Base-by-base conservation (phyloP, 2,797 vertebrate species). In the Enteromius afrohamiltoni region DNA sequence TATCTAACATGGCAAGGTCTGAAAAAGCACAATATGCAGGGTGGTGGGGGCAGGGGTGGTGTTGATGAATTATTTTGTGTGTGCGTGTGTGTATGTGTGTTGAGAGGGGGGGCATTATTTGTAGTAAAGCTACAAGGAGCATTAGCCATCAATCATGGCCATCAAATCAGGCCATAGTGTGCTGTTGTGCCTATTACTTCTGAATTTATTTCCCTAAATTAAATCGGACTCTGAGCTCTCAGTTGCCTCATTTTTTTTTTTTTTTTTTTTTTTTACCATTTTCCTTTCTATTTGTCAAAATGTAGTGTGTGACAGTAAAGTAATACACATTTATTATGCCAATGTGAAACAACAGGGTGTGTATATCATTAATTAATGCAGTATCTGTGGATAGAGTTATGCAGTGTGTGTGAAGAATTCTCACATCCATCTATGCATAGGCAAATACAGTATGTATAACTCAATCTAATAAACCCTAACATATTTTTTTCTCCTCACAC, bases 181-280 rank as follows among this genome's bases (percentile, higher is more conserved):
- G 93, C 92, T 94, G 94, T 95, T 93, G 91, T 88, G 91, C 93
- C 94, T 93, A 94, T 95, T 94, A 95, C 93, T 80, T 89, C 92
- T 93, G 93, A 94, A 95, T 94, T 93, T 92, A 95, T 95, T 95
- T 95, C 90, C 93, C 93, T 94, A 93, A 95, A 95, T 95, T 95
- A 95, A 94, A 95, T 94, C 93, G 88, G 92, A 93, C 91, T 92
- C 92, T 91, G 92, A 94, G 93, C 92, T 92, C 92, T 92, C 89
- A 92, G 92, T 93, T 93, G 92, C 91, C 86, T 91, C 89, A 89
- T 93, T 90, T 89, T 88, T 91, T 93, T n/a, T n/a, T n/a, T n/a
- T 51, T 58, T 80, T 45, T 62, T 88, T 90, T 92, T 93, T 90
- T 89, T 88, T 91, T 93, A 94, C 88, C 90, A 91, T 91, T 93